These are phyloP conservation scores for Scomberomorus guttatus DNA, from an alignment of 2,797 vertebrate species.

Conservation along the genomic window DNA sequence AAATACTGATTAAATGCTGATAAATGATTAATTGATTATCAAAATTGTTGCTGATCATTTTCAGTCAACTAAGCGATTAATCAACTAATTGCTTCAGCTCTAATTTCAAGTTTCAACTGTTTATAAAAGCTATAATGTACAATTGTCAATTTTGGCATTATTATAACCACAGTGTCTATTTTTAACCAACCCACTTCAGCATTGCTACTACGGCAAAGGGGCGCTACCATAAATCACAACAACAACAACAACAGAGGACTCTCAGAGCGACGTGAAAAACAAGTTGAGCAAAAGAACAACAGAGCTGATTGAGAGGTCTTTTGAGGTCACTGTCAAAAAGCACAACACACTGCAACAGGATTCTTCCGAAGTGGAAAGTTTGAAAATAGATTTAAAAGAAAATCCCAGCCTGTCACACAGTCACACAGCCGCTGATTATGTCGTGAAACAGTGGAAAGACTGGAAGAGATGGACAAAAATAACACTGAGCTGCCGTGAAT, in stretches of 20 bases:
- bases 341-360: constrained; percentile 1
- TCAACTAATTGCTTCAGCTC: too few relatives aligned
- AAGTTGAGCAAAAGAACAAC: neutral
- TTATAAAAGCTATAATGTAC: neutral
- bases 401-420: constrained; percentile 41
- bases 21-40: too few relatives aligned
- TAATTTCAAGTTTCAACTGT: neutral
- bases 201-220: neutral
- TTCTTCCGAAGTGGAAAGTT: constrained; percentile 38
- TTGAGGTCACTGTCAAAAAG: constrained; percentile 37
- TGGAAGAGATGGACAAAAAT: constrained; percentile 48
- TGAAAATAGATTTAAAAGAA: constrained; percentile 51
- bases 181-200: neutral
- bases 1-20: too few relatives aligned
- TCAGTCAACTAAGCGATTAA: too few relatives aligned
- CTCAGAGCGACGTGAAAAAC: constrained; percentile 7
- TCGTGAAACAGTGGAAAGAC: constrained; percentile 22
- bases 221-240: neutral
- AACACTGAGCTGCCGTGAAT: constrained; percentile 47
- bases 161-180: neutral
- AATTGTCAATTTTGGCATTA: neutral
- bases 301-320: constrained; percentile 1
- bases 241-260: neutral
- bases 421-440: constrained; percentile 29
- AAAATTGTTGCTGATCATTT: too few relatives aligned